Percentiles rank a stretch among this genome's conserved stretches.
Evolutionary conservation across 2,797 vertebrate species (phyloP).

Genomic region (Lindbergichthys nudifrons): DNA sequence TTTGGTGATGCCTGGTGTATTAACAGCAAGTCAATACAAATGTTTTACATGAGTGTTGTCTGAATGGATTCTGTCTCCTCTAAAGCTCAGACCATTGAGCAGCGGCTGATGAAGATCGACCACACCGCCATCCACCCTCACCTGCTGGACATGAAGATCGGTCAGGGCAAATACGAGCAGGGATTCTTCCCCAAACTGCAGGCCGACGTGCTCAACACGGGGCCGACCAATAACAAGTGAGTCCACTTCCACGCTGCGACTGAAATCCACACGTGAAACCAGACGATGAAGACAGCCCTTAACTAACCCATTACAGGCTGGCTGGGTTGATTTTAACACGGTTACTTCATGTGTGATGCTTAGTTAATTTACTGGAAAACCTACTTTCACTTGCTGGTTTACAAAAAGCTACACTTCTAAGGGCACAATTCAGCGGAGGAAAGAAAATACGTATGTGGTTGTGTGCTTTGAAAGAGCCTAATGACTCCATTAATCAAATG

Average conservation of each 20-base stretch:
- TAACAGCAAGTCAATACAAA: too few relatives aligned
- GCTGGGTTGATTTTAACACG: neutral
- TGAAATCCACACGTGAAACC: neutral
- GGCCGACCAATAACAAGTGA: slow-evolving; percentile 93
- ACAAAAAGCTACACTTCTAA: neutral
- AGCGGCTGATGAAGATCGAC: slow-evolving; percentile 92
- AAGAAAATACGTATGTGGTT: neutral
- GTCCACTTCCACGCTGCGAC: slow-evolving; percentile 32
- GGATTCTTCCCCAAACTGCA: slow-evolving; percentile 95
- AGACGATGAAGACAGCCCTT: neutral
- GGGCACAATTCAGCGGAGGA: neutral
- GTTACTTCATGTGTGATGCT: neutral
- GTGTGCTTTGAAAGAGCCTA: neutral
- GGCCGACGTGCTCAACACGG: slow-evolving; percentile 88
- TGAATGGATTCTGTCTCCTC: neutral
- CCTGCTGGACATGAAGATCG: slow-evolving; percentile 96
- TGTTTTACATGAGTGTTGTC: neutral
- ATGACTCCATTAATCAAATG: neutral
- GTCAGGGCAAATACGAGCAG: slow-evolving; percentile 93
- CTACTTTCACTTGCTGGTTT: neutral
- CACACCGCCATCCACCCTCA: slow-evolving; percentile 94
- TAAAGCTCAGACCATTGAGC: slow-evolving; percentile 92
- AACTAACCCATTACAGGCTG: neutral
- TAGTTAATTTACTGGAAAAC: neutral
- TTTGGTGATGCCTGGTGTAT: too few relatives aligned